Base-by-base conservation (phyloP, 2,888 invertebrate species). In the Andricus curvator region DNA sequence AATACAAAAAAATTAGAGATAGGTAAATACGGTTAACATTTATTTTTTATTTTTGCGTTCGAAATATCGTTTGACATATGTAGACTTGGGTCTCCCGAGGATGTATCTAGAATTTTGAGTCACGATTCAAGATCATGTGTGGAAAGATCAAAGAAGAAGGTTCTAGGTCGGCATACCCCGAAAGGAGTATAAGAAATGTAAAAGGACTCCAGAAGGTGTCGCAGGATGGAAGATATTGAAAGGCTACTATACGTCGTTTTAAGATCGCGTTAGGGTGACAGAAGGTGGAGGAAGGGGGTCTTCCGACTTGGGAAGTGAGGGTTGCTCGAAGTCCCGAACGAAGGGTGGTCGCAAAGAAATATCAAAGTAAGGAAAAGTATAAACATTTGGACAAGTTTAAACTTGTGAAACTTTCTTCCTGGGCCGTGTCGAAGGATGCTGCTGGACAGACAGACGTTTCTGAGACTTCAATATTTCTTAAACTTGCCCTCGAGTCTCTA, bases 171-270 rank as follows among this genome's bases (percentile, higher is more conserved):
- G 70, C 22, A 48, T 33, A 56, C 17, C 17, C n/a, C 25, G 64
- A 37, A 41, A 25, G 29, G 33, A n/a, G 25, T 74, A 56, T 56
- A 84, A 86, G 82, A 84, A 81, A 85, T 83, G 84, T 80, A 85
- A 70, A 82, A 77, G 78, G 68, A 56, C 56, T 77, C 68, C 51
- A 66, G 74, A 77, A 80, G 81, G 80, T 84, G 78, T 83, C 81
- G 51, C 25, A 64, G 74, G 70, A 60, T 66, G 51, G 78, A 78
- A 86, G 85, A 89, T 88, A 88, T 89, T 88, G 88, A 87, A 86
- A 85, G 84, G 74, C 77, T 82, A 82, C 70, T 60, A 41, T 44
- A 82, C 74, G 83, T 85, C 85, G 84, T 85, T 85, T 83, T 66
- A 84, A 78, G 82, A 83, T 82, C 80, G 82, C 83, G 85, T 87